These are phyloP conservation scores for Furnarius figulus DNA, from an alignment of 2,113 vertebrate genomes.

Conservation along the genomic window DNA sequence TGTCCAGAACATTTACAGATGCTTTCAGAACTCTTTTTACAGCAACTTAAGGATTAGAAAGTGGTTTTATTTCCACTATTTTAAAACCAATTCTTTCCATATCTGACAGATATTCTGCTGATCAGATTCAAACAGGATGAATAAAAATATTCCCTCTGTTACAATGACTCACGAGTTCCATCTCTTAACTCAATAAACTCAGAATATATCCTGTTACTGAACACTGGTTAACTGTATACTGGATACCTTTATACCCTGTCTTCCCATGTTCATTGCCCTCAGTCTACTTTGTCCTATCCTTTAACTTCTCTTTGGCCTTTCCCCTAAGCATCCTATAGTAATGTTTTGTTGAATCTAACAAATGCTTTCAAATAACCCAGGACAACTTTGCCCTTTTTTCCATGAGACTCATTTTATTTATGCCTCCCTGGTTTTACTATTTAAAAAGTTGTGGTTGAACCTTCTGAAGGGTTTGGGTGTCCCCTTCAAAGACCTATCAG, in stretches of 20 bases:
- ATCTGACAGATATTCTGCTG: slow-evolving; percentile 28
- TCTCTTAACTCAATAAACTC: neutral
- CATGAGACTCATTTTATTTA: neutral
- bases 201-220: slow-evolving; percentile 2
- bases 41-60: neutral
- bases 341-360: neutral
- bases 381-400: neutral
- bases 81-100: slow-evolving; percentile 43
- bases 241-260: neutral
- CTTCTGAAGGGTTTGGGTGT: neutral
- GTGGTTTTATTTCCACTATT: slow-evolving; percentile 28
- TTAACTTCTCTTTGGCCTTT: neutral
- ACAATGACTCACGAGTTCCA: slow-evolving; percentile 34
- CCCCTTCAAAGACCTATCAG: neutral
- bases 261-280: neutral
- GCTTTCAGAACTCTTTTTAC: slow-evolving; percentile 27
- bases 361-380: neutral
- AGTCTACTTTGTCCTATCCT: neutral
- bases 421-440: neutral
- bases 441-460: neutral
- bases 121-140: slow-evolving; percentile 43
- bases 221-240: neutral
- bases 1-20: slow-evolving; percentile 35
- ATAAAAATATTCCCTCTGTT: slow-evolving; percentile 45
- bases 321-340: neutral